Evolutionary conservation across 2,888 invertebrate species (phyloP).

Genomic region (Tanypteryx hageni): DNA sequence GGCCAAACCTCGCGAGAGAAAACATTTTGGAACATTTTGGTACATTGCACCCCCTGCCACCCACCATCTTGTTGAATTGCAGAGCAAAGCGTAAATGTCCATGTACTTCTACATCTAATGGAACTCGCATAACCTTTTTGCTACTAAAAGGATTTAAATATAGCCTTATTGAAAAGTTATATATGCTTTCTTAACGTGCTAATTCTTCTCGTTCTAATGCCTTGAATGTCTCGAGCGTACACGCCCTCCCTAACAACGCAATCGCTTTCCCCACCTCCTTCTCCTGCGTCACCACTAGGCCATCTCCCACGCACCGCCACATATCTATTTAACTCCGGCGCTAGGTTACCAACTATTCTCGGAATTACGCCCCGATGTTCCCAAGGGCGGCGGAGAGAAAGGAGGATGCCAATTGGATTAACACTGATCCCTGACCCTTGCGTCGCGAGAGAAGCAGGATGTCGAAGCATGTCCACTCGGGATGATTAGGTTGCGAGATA

Average conservation of each 20-base stretch:
- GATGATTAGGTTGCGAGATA: neutral
- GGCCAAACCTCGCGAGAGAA: no score
- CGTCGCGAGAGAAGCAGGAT: neutral
- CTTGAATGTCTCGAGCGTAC: neutral
- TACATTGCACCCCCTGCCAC: no score
- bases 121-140: no score
- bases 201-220: no score
- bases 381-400: neutral
- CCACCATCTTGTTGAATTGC: no score
- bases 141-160: no score
- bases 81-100: no score
- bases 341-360: constrained; percentile 3
- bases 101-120: no score
- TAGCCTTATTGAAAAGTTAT: no score
- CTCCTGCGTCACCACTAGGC: neutral
- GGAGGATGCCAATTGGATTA: neutral
- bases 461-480: neutral
- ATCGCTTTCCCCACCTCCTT: neutral
- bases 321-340: neutral
- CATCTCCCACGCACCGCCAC: constrained; percentile 13
- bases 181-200: no score
- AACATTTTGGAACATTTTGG: no score
- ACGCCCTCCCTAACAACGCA: neutral
- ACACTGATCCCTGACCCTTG: neutral
- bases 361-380: neutral